A percentile compares a stretch with the other conserved stretches of the same genome.
These are phyloP conservation scores for Ptychadena robeensis DNA, from an alignment of 2,797 vertebrate species.

Conservation along the genomic window DNA sequence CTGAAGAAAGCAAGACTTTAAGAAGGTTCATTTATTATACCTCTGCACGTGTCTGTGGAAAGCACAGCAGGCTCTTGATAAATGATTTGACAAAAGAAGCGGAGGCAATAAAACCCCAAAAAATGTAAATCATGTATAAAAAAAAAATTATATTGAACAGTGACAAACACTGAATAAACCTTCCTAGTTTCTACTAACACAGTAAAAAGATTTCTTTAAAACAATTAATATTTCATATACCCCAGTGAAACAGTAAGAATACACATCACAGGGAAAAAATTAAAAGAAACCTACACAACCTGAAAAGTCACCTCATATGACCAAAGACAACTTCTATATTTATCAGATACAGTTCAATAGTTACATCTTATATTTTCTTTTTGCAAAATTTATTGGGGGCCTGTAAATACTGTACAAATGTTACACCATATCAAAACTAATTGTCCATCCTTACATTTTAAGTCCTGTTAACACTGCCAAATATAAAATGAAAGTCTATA, in stretches of 20 bases:
- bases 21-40: slow-evolving; percentile 79
- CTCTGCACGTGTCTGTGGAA: slow-evolving; percentile 70
- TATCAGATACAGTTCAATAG: background rate
- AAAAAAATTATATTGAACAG: slow-evolving; percentile 72
- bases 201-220: slow-evolving; percentile 71
- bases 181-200: slow-evolving; percentile 65
- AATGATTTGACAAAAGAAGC: slow-evolving; percentile 70
- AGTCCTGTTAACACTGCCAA: too few species aligned
- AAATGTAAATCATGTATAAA: slow-evolving; percentile 77
- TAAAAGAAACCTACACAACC: background rate
- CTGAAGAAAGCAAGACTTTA: slow-evolving; percentile 37
- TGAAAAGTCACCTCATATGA: background rate
- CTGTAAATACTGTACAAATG: too few species aligned
- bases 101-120: slow-evolving; percentile 71
- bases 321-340: background rate
- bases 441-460: too few species aligned
- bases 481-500: too few species aligned
- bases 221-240: slow-evolving; percentile 67
- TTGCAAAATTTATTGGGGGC: background rate
- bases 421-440: too few species aligned
- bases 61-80: slow-evolving; percentile 71
- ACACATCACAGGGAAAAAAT: background rate
- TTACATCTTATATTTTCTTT: background rate
- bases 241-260: background rate
- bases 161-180: slow-evolving; percentile 70